Base-by-base conservation (phyloP, 1,140 invertebrate genomes). In the Drosophila pseudoananassae region DNA sequence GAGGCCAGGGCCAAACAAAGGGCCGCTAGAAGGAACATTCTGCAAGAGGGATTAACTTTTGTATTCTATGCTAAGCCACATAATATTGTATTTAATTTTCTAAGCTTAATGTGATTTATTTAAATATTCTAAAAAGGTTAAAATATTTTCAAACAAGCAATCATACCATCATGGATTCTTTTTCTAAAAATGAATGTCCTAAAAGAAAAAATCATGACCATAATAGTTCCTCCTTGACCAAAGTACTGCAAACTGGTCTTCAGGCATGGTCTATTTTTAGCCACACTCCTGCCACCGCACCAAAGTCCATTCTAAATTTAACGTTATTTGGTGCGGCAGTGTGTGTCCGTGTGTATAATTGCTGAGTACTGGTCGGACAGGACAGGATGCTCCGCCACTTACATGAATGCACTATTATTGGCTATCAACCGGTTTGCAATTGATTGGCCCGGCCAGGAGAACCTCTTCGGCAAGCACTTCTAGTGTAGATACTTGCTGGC, bases 231-330 rank as follows among this genome's bases (percentile, higher is more conserved):
- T 33, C 40, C 15, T 33, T 47, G 10, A 8, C 29, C 6, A 45
- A 15, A 61, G 15, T 49, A 46, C 36, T 47, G 60, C 45, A 81
- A 85, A 85, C 81, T 66, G 81, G 81, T 85, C 66, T 84, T 46
- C 38, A 20, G 47, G 33, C 20, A 3, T 45, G 36, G 7, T 31
- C 50, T 87, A 87, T 88, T 87, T 87, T 69, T 88, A 87, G 80
- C 63, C 55, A 40, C 31, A 23, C 47, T 64, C 63, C 70, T 38
- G 43, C 68, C 76, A 85, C 4, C 17, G 49, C 72, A 61, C 69
- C 82, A 87, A 87, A 87, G 82, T 88, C 74, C 82, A 88, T 87
- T 87, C 82, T 87, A 88, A 87, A 87, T 87, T 87, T 87, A 87
- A 82, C 75, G 61, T 78, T 78, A 87, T 53, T 55, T 29, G 43